Evolutionary conservation across 1,140 invertebrate species (phyloP).

Genomic region (Platyscapa corneri): DNA sequence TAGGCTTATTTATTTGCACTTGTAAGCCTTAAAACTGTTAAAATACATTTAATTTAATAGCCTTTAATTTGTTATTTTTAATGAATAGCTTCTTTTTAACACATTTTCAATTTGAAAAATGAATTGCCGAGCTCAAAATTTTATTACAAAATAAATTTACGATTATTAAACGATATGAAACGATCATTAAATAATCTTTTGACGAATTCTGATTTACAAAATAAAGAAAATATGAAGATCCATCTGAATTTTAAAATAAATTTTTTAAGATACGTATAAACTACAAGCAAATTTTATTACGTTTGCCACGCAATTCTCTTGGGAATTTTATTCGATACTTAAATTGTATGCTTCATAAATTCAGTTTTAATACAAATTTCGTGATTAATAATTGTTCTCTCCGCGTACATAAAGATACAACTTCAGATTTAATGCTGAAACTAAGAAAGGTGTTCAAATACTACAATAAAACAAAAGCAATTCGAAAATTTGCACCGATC

Average conservation of each 20-base stretch:
- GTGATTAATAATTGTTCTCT: neutral
- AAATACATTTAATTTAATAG: neutral
- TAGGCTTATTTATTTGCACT: neutral
- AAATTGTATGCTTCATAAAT: neutral
- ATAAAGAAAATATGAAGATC: neutral
- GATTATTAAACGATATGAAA: neutral
- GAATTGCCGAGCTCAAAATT: neutral
- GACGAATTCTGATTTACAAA: neutral
- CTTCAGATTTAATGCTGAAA: no score
- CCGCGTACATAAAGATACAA: no score
- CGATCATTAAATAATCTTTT: neutral
- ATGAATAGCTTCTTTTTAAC: neutral
- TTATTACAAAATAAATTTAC: neutral
- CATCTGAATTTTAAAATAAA: neutral
- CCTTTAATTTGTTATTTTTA: slow-evolving; percentile 2
- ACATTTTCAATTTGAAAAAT: neutral
- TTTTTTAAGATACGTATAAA: neutral
- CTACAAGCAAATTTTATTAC: neutral
- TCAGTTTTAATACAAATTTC: neutral
- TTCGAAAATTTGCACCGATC: no score
- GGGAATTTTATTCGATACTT: neutral
- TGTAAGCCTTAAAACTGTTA: neutral
- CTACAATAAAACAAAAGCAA: no score
- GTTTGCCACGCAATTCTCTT: neutral
- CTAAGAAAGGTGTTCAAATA: no score